Evolutionary conservation across 2,888 invertebrate species (phyloP).

Genomic region (Zelleria hepariella): DNA sequence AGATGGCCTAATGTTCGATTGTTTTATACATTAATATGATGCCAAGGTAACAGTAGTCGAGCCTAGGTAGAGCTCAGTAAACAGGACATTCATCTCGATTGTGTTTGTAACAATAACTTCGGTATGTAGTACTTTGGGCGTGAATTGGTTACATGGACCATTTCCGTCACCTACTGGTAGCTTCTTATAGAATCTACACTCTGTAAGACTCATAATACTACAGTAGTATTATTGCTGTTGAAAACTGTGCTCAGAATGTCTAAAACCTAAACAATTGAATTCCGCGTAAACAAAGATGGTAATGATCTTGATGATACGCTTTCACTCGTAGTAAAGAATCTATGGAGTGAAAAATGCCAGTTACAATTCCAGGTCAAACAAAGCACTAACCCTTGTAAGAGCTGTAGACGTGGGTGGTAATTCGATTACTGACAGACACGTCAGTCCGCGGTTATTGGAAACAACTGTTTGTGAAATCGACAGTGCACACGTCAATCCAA

Average conservation of each 20-base stretch:
- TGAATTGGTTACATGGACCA: neutral
- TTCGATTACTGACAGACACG: slow-evolving; percentile 33
- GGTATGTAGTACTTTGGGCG: neutral
- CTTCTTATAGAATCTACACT: neutral
- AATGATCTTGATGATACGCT: neutral
- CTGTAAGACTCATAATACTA: neutral
- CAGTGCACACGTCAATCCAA: neutral
- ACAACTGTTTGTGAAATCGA: neutral
- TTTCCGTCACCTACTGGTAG: neutral
- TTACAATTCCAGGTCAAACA: slow-evolving; percentile 19
- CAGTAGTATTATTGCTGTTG: neutral
- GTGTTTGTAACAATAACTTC: neutral
- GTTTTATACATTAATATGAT: neutral
- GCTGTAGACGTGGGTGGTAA: slow-evolving; percentile 40
- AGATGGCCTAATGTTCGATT: no score
- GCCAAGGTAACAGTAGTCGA: neutral
- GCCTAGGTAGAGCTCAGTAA: neutral
- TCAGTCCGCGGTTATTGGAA: neutral
- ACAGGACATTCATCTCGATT: neutral
- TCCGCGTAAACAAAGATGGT: neutral
- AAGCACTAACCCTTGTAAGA: slow-evolving; percentile 55
- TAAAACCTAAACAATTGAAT: neutral
- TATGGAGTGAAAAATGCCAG: neutral
- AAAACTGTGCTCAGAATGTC: neutral
- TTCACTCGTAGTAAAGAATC: neutral